Base-by-base conservation (phyloP, 2,113 vertebrate genomes). In the Eubucco bourcierii region DNA sequence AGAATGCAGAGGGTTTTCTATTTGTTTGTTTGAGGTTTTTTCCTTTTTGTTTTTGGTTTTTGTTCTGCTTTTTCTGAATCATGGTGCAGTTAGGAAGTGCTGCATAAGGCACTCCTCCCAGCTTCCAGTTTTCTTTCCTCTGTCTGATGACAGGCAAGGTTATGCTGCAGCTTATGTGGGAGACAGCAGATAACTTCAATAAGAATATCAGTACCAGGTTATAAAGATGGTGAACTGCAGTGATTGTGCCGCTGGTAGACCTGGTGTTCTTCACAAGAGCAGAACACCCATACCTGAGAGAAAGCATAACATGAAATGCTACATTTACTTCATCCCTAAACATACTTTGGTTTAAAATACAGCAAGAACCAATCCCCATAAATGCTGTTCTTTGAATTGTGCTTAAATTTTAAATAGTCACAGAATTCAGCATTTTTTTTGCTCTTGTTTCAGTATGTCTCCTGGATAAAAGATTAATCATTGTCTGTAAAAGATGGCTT, bases 21-120 rank as follows among this genome's bases (percentile, higher is more conserved):
- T 79, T 27, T 0, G 12, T 87, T 94, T 52, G 50, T 24, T 52
- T 50, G 21, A 20, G 9, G 15, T 8, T 18, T 20, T 47, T 12
- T 23, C 41, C 15, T 41, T 41, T 41, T 41, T 41, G 15, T 46
- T 46, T 46, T 46, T 18, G 44, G 44, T 24, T 24, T 13, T 25
- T 56, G 44, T 24, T 93, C 86, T 7, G 88, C 21, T 82, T 84
- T 65, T 73, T 59, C 67, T 65, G 72, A 73, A 79, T 79, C 37
- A 4, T 31, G 52, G 10, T 89, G 19, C 39, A 74, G 52, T 63
- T 63, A 63, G 13, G 29, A 61, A 61, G 16, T 86, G 25, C 15
- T 1, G 1, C 12, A 6, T 16, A 37, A 53, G 20, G 28, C 12
- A 21, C 3, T 59, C 21, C 4, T 8, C 19, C 6, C 12, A 37